Base-by-base conservation (phyloP, 2,113 vertebrate genomes). In the Microcebus griseorufus region DNA sequence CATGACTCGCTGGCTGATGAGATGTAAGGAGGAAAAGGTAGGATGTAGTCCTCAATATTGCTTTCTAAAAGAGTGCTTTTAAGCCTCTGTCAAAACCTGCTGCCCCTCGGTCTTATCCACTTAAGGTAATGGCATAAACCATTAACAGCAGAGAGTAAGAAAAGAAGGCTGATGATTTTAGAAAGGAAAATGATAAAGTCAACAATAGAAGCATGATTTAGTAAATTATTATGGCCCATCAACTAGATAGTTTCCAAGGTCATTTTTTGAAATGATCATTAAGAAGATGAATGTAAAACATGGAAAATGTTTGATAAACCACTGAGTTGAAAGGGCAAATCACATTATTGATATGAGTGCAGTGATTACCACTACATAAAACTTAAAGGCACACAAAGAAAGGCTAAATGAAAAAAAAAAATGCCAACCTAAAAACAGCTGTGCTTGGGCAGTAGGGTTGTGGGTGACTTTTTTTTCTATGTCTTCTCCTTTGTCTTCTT, bases 101-200 rank as follows among this genome's bases (percentile, higher is more conserved):
- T 93, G 85, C 27, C 88, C 45, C 78, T 88, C 85, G 18, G 20
- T 86, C 72, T 90, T 94, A 60, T 22, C 62, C 92, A 95, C 87
- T 97, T 96, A 90, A 96, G 72, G 94, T 97, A 97, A 96, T 94
- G 82, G 80, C 88, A 91, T 70, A 97, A 81, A 88, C 65, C 48
- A 75, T 85, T 95, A 97, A 90, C 32, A 88, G 27, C 55, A 27
- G 13, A 95, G 62, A 94, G 75, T 92, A 90, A 96, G 76, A 96
- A 92, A 96, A 96, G 64, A 96, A n/a, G 55, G n/a, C 42, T 94
- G 78, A 69, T 91, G 65, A 95, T 97, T 96, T 96, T 58, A 64
- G 88, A 92, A 88, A 92, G 72, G 73, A 76, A 93, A 98, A 95
- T 95, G 82, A 86, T 89, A 72, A 96, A 82, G 60, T 70, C 55